These are phyloP conservation scores for Araneus ventricosus DNA, from an alignment of 1,140 invertebrate species.

Conservation along the genomic window DNA sequence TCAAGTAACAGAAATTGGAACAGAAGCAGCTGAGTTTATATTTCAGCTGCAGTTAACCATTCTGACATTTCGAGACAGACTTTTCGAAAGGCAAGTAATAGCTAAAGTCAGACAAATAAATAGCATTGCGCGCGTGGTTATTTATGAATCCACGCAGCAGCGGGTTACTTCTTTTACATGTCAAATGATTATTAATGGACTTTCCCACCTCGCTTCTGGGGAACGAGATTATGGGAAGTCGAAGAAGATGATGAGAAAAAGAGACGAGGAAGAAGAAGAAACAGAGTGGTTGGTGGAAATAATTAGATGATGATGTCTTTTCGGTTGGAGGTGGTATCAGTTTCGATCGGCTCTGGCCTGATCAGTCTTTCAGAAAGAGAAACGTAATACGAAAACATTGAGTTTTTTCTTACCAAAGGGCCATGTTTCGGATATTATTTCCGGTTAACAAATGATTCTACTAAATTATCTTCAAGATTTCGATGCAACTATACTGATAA, in stretches of 20 bases:
- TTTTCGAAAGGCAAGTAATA: not conserved
- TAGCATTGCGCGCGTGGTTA: constrained; percentile 6
- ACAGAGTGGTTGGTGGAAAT: not conserved
- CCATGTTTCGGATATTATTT: too few species aligned
- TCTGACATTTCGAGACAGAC: constrained; percentile 4
- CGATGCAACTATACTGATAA: too few species aligned
- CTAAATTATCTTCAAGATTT: too few species aligned
- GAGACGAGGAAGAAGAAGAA: not conserved
- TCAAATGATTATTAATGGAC: constrained; percentile 38
- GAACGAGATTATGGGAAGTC: not conserved
- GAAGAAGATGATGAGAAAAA: not conserved
- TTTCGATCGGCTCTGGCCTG: not conserved
- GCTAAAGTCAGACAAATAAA: constrained; percentile 33
- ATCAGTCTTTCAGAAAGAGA: not conserved
- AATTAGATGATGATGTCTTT: constrained; percentile 9
- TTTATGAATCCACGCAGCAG: constrained; percentile 26
- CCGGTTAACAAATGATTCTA: too few species aligned
- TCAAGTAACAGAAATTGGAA: not conserved
- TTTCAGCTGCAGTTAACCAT: not conserved
- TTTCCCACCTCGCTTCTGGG: not conserved
- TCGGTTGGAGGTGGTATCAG: not conserved
- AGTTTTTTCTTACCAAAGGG: too few species aligned
- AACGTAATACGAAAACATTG: too few species aligned
- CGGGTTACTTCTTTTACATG: not conserved
- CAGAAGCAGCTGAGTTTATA: not conserved